Conservation (phyloP, 2,888 invertebrate genomes). For the Pachymerium ferrugineum region DNA sequence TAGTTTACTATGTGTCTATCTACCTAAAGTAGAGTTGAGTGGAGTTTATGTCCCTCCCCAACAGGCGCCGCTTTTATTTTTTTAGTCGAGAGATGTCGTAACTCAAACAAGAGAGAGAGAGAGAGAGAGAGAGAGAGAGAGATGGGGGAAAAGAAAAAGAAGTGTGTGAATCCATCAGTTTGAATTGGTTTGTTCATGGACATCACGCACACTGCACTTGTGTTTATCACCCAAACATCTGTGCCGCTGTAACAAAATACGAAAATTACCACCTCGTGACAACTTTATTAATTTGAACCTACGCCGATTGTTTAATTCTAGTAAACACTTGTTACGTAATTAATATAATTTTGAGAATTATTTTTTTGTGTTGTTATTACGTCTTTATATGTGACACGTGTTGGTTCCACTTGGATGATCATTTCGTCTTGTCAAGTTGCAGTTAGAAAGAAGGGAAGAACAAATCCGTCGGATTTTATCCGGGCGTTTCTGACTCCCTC, state of each 20-base stretch:
- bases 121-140: not conserved
- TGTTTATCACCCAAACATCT: constrained; percentile 10
- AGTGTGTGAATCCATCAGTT: constrained; percentile 18
- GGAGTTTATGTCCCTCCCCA: not conserved
- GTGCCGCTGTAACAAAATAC: not conserved
- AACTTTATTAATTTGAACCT: constrained; percentile 1
- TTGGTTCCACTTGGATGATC: too few relatives aligned
- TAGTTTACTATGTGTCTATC: not conserved
- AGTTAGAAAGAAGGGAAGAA: not conserved
- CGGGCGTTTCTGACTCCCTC: not conserved
- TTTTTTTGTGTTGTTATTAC: not conserved
- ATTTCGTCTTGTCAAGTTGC: constrained; percentile 5
- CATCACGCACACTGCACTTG: constrained; percentile 20
- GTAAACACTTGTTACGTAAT: constrained; percentile 12
- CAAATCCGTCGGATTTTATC: constrained; percentile 10
- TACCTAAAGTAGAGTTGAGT: not conserved
- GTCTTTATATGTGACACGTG: too few relatives aligned
- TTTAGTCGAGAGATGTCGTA: not conserved
- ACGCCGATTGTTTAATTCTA: not conserved
- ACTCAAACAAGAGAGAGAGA: not conserved
- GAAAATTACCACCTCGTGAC: constrained; percentile 7
- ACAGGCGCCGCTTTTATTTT: not conserved
- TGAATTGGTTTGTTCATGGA: constrained; percentile 22
- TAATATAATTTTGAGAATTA: too few relatives aligned
- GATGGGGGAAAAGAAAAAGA: not conserved